A percentile compares a stretch with the other conserved stretches of the same genome.
phyloP scores from a whole-genome alignment of 2,888 invertebrate genomes.

The Luperina testacea region DNA sequence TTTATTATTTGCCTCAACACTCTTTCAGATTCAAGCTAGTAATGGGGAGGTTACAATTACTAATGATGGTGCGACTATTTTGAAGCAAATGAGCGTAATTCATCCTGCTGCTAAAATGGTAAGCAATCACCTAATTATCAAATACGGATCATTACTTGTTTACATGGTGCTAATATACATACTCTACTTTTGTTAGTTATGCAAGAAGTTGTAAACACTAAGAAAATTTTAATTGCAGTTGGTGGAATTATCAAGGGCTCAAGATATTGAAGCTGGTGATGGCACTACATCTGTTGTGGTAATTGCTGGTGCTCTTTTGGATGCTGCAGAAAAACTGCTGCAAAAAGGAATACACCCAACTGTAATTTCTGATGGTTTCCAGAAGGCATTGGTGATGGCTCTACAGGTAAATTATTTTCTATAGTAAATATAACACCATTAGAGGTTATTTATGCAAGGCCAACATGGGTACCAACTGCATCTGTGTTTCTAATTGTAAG shows the following conservation, averaged over 20 bases:
- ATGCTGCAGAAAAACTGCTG: slow-evolving; percentile 97
- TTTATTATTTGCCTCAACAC: background rate
- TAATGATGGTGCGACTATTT: slow-evolving; percentile 99
- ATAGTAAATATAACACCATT: background rate
- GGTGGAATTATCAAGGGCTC: slow-evolving; percentile 99
- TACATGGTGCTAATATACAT: background rate
- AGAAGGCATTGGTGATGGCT: slow-evolving; percentile 94
- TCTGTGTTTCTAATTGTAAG: background rate
- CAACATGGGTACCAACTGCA: too few relatives aligned
- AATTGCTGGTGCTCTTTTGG: slow-evolving; percentile 98
- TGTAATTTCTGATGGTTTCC: slow-evolving; percentile 98
- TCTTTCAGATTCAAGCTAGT: slow-evolving; percentile 96
- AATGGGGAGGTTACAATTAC: slow-evolving; percentile 99
- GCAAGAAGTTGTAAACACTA: background rate
- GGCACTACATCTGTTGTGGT: slow-evolving; percentile 99
- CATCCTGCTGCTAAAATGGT: slow-evolving; percentile 99
- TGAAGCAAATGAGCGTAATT: slow-evolving; percentile 99
- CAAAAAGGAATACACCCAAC: slow-evolving; percentile 99
- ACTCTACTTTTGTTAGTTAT: background rate
- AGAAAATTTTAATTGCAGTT: slow-evolving; percentile 90
- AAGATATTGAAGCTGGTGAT: slow-evolving; percentile 99
- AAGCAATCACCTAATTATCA: slow-evolving; percentile 50
- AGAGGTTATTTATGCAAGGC: background rate
- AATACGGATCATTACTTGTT: background rate
- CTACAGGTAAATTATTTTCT: slow-evolving; percentile 86